Base-by-base conservation (phyloP, 2,888 invertebrate genomes). In the Hypomecis atomaria region DNA sequence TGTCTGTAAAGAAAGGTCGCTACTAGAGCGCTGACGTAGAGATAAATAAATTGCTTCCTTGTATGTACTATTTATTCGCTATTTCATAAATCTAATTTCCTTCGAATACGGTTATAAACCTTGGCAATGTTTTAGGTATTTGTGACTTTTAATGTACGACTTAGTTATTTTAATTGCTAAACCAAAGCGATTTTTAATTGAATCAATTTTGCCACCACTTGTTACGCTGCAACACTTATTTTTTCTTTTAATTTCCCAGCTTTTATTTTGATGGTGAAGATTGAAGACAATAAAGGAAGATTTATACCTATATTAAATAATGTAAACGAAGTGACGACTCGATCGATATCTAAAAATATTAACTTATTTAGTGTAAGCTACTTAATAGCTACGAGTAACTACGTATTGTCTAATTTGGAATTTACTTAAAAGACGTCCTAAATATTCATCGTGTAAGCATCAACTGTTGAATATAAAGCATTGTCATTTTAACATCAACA, bases 281-380 rank as follows among this genome's bases (percentile, higher is more conserved):
- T 88, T 87, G 85, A 92, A 91, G 92, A 92, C 92, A 92, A 92
- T 92, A 92, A 89, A 89, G 88, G 89, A 89, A 92, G 86, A 91
- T 87, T 89, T 89, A 88, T 91, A 92, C 88, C 83, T 91, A 90
- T 84, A 89, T 87, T 86, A 87, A 86, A 86, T 81, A 89, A 84
- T 87, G 83, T 87, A 84, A 65, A 89, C 87, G 84, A 89, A 82
- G 81, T 82, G 83, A 84, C 83, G 84, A 85, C 83, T 86, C 84
- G 86, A 88, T 84, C 81, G 87, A 89, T 88, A 86, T 86, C 85
- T 88, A 86, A 88, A 73, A 88, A 86, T 90, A 87, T 85, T 83
- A 85, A 86, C 85, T 84, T 84, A 83, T 81, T 85, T 88, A 89
- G 85, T 83, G 78, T 88, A 87, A 86, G 86, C 81, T 83, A 79